A percentile compares a stretch with the other conserved stretches of the same genome.
phyloP scores from a whole-genome alignment of 1,140 invertebrate genomes.

The Bombus sibiricus region DNA sequence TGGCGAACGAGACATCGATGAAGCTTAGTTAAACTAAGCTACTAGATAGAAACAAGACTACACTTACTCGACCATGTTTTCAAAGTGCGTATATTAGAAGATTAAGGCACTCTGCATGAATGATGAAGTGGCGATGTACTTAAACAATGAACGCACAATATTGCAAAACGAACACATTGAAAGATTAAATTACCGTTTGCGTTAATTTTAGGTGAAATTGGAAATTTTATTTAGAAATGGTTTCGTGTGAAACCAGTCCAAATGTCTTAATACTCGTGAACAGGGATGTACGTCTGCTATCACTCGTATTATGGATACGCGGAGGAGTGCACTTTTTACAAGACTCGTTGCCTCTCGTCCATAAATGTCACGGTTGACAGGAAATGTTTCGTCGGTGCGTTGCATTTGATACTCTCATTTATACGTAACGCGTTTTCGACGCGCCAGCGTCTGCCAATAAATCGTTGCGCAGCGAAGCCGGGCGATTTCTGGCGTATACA shows the following conservation, averaged over 20 bases:
- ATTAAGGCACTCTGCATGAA: slow-evolving; percentile 1
- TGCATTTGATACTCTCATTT: slow-evolving; percentile 57
- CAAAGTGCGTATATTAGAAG: slow-evolving; percentile 34
- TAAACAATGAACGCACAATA: not conserved
- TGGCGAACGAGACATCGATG: slow-evolving; percentile 69
- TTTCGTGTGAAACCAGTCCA: not conserved
- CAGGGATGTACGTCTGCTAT: no score
- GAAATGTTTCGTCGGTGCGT: slow-evolving; percentile 28
- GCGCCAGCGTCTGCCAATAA: slow-evolving; percentile 19
- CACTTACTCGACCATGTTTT: slow-evolving; percentile 38
- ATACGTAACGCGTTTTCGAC: slow-evolving; percentile 31
- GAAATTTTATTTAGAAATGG: not conserved
- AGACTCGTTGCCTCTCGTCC: slow-evolving; percentile 50
- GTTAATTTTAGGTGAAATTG: not conserved
- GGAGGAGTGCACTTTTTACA: slow-evolving; percentile 29
- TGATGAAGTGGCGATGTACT: not conserved
- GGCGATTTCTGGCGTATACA: not conserved
- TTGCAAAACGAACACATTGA: no score
- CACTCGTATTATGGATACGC: not conserved
- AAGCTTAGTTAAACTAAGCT: slow-evolving; percentile 63
- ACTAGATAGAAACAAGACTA: slow-evolving; percentile 62
- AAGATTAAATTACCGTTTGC: not conserved
- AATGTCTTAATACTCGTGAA: no score
- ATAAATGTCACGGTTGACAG: slow-evolving; percentile 60
- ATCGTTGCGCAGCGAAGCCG: slow-evolving; percentile 16